phyloP scores from a whole-genome alignment of 2,113 vertebrate genomes.

The Phrynosoma blainvillii region DNA sequence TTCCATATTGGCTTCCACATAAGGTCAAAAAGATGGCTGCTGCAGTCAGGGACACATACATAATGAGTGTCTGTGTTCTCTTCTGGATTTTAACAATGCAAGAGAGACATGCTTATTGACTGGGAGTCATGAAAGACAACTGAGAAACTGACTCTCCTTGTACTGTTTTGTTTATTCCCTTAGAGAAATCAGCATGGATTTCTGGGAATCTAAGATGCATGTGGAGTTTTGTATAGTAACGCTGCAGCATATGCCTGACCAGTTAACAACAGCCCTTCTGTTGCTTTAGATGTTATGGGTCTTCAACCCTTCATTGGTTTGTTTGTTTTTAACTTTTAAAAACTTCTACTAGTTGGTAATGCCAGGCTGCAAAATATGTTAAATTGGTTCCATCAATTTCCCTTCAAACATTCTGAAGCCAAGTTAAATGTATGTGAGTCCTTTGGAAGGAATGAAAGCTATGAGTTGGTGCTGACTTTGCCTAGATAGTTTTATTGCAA shows the following conservation, averaged over 20 bases:
- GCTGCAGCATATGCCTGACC: constrained; percentile 26
- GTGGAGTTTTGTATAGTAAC: constrained; percentile 41
- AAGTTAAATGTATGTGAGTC: neutral
- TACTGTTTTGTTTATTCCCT: neutral
- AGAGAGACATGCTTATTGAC: neutral
- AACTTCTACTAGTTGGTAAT: constrained; percentile 54
- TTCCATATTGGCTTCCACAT: neutral
- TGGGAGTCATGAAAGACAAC: neutral
- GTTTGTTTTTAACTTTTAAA: constrained; percentile 66
- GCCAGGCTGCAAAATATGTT: constrained; percentile 38
- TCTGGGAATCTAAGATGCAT: no score
- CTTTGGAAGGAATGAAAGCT: neutral
- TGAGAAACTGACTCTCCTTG: neutral
- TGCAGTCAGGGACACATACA: neutral
- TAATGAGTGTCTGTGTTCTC: neutral
- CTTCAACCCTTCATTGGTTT: constrained; percentile 53
- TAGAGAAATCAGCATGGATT: neutral
- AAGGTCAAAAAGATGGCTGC: neutral
- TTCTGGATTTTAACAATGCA: neutral
- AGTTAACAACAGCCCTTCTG: constrained; percentile 64
- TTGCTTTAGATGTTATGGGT: constrained; percentile 59
- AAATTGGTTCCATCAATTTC: constrained; percentile 32
- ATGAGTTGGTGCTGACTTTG: neutral
- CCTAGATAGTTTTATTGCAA: neutral
- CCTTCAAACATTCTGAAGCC: constrained; percentile 32